Evolutionary conservation across 2,888 invertebrate species (phyloP).

Genomic region (Epiblema foenella): DNA sequence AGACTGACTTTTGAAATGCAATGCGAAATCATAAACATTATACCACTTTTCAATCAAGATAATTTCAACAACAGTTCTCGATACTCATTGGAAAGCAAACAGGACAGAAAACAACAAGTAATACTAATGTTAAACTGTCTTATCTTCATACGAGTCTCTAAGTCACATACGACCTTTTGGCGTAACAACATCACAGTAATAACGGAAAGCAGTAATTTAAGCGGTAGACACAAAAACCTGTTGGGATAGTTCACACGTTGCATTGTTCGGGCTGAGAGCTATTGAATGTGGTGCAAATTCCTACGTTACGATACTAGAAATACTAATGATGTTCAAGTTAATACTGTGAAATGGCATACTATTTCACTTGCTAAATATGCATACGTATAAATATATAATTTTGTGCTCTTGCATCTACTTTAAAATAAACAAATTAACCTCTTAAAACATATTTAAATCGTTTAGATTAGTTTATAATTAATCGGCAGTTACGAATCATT

Average conservation of each 20-base stretch:
- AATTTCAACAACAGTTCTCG: background rate
- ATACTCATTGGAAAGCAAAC: slow-evolving; percentile 7
- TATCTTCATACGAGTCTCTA: background rate
- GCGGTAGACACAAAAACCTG: slow-evolving; percentile 9
- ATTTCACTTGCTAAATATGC: background rate
- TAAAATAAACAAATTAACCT: too few relatives aligned
- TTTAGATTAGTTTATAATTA: too few relatives aligned
- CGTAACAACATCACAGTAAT: background rate
- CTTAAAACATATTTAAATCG: too few relatives aligned
- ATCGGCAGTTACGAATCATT: too few relatives aligned
- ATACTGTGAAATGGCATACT: background rate
- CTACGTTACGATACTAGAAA: background rate
- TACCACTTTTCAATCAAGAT: background rate
- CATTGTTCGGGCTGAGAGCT: slow-evolving; percentile 17
- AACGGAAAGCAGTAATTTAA: slow-evolving; percentile 5
- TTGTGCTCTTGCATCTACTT: too few relatives aligned
- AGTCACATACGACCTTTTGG: background rate
- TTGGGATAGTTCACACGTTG: slow-evolving; percentile 14
- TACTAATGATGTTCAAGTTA: background rate
- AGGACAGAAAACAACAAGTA: background rate
- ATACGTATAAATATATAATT: too few relatives aligned
- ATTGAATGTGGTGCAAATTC: slow-evolving; percentile 18
- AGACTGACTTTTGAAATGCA: too few relatives aligned
- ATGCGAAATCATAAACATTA: background rate
- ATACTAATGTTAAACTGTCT: background rate